Evolutionary conservation across 2,113 vertebrate species (phyloP), one percentile per base, ranked within the genome.

Genomic region (Xenopus laevis): DNA sequence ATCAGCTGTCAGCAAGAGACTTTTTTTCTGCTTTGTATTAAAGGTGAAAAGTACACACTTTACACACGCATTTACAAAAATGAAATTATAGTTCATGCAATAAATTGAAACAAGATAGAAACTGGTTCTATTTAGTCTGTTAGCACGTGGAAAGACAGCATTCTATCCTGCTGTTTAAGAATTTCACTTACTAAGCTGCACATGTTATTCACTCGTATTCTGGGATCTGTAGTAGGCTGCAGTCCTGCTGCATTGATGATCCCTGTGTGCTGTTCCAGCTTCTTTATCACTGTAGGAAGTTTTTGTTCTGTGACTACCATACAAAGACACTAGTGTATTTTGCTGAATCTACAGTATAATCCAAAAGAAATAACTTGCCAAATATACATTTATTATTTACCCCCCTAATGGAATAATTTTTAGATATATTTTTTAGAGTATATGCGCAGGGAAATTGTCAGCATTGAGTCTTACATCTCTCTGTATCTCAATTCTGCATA

Each of bases 221-320:
- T 60, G 4, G 58, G 63, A 67, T 67, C 55, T 61, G 71, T 53
- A 58, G 60, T 72, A 60, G 69, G 11, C 58, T 78, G 45, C 55
- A 67, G 10, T 61, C 70, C 60, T 65, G 27, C 76, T 15, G 23
- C 13, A 59, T 33, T 72, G 69, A 78, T 78, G 46, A 33, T 65
- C 53, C 55, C 66, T 16, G 11, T 46, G 44, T 78, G 76, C 76
- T 68, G 46, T 66, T 72, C 57, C 23, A 55, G 18, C 15, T 62
- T 21, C 76, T 67, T 23, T 61, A 52, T 18, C 57, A 44, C 46
- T 45, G 64, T 30, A 10, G 70, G 70, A 74, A 59, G 7, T 60
- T 74, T 27, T 45, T 60, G 72, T 23, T 50, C 57, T 50, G 53
- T 67, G 46, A 50, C 64, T 50, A 74, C 40, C 66, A 61, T 65